Conservation (phyloP, 1,140 invertebrate species). For the Drosophila equinoxialis region DNA sequence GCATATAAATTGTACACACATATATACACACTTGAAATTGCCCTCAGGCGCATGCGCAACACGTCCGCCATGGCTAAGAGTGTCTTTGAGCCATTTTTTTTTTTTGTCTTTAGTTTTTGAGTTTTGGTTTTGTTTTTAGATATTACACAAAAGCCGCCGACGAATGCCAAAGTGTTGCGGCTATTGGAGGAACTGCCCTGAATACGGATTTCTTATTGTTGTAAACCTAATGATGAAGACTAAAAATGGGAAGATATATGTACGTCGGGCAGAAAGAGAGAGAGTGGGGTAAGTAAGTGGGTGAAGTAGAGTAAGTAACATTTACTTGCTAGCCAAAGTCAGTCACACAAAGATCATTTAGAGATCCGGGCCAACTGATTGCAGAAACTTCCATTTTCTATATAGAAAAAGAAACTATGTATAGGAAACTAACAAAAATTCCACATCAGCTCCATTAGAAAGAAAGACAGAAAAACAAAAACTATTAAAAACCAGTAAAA, state of each 20-base stretch:
- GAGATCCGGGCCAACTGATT: slow-evolving; percentile 1
- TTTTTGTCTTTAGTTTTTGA: slow-evolving; percentile 20
- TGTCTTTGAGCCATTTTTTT: slow-evolving; percentile 70
- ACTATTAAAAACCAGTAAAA: slow-evolving; percentile 8
- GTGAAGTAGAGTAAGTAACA: slow-evolving; percentile 6
- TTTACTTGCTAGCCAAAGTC: background rate
- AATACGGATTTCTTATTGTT: slow-evolving; percentile 78
- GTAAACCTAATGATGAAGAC: slow-evolving; percentile 43
- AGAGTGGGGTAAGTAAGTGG: slow-evolving; percentile 25
- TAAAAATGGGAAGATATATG: slow-evolving; percentile 33
- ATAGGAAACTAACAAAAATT: background rate
- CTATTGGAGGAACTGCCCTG: slow-evolving; percentile 73
- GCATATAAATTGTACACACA: slow-evolving; percentile 65
- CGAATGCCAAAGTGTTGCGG: slow-evolving; percentile 76
- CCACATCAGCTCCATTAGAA: background rate
- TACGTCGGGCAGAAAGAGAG: slow-evolving; percentile 5
- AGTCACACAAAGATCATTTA: background rate
- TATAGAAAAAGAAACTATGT: too few species aligned
- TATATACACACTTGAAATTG: slow-evolving; percentile 36
- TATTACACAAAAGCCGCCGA: slow-evolving; percentile 73
- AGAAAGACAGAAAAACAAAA: background rate
- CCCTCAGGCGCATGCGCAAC: slow-evolving; percentile 75
- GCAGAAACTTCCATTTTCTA: background rate
- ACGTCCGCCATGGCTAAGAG: slow-evolving; percentile 66
- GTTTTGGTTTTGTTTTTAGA: slow-evolving; percentile 49